A percentile compares a stretch with the other conserved stretches of the same genome.
These are phyloP conservation scores for Adelognathus sp. DNA, from an alignment of 2,888 invertebrate species.

Conservation along the genomic window DNA sequence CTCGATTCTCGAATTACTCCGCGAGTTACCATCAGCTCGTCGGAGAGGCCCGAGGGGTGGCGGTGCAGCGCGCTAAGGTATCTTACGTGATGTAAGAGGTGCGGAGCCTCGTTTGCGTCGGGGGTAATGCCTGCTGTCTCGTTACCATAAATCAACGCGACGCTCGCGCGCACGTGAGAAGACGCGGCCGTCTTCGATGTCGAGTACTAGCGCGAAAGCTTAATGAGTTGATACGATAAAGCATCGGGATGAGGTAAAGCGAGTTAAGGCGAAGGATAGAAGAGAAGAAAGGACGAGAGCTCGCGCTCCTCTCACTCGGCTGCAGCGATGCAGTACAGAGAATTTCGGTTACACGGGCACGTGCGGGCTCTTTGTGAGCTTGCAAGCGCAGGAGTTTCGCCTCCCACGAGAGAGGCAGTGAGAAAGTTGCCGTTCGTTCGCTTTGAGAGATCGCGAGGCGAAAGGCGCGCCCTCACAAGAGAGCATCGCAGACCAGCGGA, in stretches of 20 bases:
- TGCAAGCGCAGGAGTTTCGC: neutral
- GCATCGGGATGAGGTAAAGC: slow-evolving; percentile 24
- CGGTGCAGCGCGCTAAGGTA: neutral
- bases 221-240: slow-evolving; percentile 61
- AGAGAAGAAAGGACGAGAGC: neutral
- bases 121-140: slow-evolving; percentile 39
- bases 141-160: slow-evolving; percentile 59
- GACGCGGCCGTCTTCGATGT: slow-evolving; percentile 50
- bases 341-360: slow-evolving; percentile 25
- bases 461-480: neutral
- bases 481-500: neutral
- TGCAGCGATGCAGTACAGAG: neutral
- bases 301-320: no score
- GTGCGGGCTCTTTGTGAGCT: slow-evolving; percentile 29
- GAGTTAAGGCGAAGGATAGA: neutral
- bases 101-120: slow-evolving; percentile 35
- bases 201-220: slow-evolving; percentile 53
- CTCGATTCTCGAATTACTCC: slow-evolving; percentile 40
- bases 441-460: slow-evolving; percentile 36
- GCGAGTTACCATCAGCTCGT: neutral
- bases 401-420: slow-evolving; percentile 23
- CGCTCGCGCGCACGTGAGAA: no score
- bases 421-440: no score
- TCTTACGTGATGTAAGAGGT: slow-evolving; percentile 23
- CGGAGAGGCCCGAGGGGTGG: neutral